These are phyloP conservation scores for Semotilus atromaculatus DNA, from an alignment of 2,797 vertebrate species.

Conservation along the genomic window DNA sequence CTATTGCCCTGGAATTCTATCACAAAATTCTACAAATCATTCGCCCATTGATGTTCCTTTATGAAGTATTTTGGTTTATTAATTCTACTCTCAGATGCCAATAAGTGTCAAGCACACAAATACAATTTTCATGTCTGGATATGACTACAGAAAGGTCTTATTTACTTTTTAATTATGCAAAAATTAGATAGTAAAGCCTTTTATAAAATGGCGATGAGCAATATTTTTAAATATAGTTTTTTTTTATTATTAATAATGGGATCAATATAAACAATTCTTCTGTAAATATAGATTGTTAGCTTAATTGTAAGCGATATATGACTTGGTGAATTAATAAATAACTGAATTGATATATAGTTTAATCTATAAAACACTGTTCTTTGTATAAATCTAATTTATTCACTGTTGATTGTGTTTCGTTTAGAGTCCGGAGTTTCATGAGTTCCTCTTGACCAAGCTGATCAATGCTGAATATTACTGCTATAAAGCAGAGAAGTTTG, in stretches of 20 bases:
- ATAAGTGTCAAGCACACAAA: not conserved
- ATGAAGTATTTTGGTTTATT: not conserved
- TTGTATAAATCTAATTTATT: not conserved
- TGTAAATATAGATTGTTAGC: not conserved
- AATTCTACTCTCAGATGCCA: not conserved
- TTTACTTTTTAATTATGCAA: not conserved
- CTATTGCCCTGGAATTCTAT: not conserved
- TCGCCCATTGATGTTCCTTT: not conserved
- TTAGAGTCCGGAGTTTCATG: conserved; percentile 90
- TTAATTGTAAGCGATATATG: not conserved
- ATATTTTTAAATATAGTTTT: not conserved
- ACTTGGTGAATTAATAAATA: not conserved
- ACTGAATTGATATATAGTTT: not conserved
- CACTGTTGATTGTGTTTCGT: conserved; percentile 4
- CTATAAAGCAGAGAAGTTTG: conserved; percentile 96
- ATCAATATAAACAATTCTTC: not conserved
- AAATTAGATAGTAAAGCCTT: not conserved
- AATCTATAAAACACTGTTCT: not conserved
- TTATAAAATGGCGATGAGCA: not conserved
- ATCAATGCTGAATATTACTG: conserved; percentile 97
- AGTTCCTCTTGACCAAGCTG: conserved; percentile 95
- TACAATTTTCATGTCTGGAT: not conserved
- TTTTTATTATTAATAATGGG: not conserved
- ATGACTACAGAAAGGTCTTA: not conserved
- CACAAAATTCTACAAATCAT: not conserved